A percentile compares a stretch with the other conserved stretches of the same genome.
Conservation (phyloP, 2,797 vertebrate species). For the Acrossocheilus wenchowensis region DNA sequence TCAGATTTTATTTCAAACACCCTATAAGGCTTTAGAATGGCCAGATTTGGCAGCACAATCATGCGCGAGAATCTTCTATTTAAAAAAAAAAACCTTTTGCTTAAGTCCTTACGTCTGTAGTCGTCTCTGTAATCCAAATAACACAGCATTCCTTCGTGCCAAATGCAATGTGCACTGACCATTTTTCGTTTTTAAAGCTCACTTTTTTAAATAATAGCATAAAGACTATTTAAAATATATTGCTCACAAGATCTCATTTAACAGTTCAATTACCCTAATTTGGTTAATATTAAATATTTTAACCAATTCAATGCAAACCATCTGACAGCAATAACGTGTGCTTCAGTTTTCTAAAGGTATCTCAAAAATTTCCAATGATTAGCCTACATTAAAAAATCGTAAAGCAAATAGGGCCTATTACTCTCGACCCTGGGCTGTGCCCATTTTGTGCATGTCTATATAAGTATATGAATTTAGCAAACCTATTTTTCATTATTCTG, state of each 20-base stretch:
- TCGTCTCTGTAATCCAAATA: neutral
- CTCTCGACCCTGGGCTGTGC: neutral
- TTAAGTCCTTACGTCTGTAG: constrained; percentile 20
- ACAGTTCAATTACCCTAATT: neutral
- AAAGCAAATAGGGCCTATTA: neutral
- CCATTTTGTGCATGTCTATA: neutral
- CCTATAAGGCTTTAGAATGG: neutral
- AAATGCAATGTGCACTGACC: neutral
- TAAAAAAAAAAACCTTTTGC: neutral
- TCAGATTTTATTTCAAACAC: neutral
- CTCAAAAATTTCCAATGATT: neutral
- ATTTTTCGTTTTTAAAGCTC: neutral
- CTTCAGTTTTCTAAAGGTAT: neutral
- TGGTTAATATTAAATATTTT: neutral
- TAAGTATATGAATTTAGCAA: neutral
- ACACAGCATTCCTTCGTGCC: constrained; percentile 11
- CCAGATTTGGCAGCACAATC: constrained; percentile 23
- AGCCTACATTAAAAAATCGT: neutral
- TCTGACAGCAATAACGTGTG: neutral
- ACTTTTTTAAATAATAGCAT: neutral
- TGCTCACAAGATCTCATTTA: neutral
- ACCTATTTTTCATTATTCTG: neutral
- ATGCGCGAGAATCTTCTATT: constrained; percentile 7
- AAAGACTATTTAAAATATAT: neutral
- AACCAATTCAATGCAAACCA: neutral